Base-by-base conservation (phyloP, 2,113 vertebrate species). In the Donacobius atricapilla region DNA sequence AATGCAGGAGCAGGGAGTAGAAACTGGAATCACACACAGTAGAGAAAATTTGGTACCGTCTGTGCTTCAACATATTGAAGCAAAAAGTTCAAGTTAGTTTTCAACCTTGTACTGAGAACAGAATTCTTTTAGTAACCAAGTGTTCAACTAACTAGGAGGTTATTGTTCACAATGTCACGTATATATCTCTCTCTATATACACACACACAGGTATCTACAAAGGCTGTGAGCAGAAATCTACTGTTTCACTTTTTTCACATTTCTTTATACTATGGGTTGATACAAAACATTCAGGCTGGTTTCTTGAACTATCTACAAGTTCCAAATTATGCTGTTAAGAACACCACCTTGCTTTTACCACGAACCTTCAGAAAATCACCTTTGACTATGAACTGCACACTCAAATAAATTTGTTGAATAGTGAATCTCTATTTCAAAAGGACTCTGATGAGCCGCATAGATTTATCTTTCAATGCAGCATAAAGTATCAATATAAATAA, bases 11-110 rank as follows among this genome's bases (percentile, higher is more conserved):
- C 9, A 28, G 16, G 37, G 56, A 56, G 51, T 1, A 75, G 56
- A 65, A 90, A 50, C 8, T 0, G 0, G 6, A 11, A 31, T 30
- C 9, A 2, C 17, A 17, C 0, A 0, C 65, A 75, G 8, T 33
- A 68, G 6, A 31, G 33, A 60, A 82, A 60, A 56, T 78, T 33
- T 44, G 14, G 33, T 51, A 40, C 7, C n/a, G 23, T 33, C 28
- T 94, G 75, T 69, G 30, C 13, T 27, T 63, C 63, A 51, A 39
- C 11, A 22, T 47, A 51, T 5, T 22, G 24, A 79, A 89, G 27
- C 2, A 47, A 70, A 83, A 79, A 70, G 10, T 23, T 75, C 40
- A 28, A 25, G 63, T 28, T 61, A 39, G 13, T 65, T 83, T 80
- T 47, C 37, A 71, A 2, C 10, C 5, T 76, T 66, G 4, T 37